Conservation (phyloP, 2,113 vertebrate genomes). For the Phalacrocorax carbo region DNA sequence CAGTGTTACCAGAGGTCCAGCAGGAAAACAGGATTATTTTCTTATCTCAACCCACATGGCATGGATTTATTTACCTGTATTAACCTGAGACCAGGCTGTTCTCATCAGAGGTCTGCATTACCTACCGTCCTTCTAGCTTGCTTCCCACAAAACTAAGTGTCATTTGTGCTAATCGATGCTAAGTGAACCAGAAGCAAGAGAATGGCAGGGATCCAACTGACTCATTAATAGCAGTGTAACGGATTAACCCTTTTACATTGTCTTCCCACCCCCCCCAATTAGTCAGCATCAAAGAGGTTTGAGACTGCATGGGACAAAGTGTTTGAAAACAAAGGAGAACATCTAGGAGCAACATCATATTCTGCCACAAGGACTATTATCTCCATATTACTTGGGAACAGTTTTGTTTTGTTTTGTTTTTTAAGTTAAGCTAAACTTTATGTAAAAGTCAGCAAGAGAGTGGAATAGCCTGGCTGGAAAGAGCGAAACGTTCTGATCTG, state of each 20-base stretch:
- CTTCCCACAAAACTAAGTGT: conserved; percentile 40
- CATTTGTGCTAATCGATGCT: conserved; percentile 7
- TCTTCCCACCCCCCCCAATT: conserved; percentile 28
- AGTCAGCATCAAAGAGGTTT: conserved; percentile 58
- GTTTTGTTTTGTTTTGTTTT: neutral
- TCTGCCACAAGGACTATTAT: neutral
- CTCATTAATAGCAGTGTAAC: conserved; percentile 58
- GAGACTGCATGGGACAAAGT: conserved; percentile 29
- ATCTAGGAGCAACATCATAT: conserved; percentile 1
- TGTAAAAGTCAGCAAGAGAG: neutral
- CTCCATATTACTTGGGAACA: neutral
- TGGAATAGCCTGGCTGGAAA: neutral
- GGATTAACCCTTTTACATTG: conserved; percentile 59
- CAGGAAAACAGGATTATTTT: conserved; percentile 28
- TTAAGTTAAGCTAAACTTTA: neutral
- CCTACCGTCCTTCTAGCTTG: neutral
- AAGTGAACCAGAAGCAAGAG: conserved; percentile 55
- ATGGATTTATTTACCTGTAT: conserved; percentile 33
- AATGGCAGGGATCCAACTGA: conserved; percentile 60
- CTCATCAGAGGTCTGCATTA: neutral
- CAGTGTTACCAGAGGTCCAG: neutral
- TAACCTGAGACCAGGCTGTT: conserved; percentile 2
- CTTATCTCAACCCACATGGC: neutral
- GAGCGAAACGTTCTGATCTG: neutral
- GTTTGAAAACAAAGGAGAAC: conserved; percentile 52